Conservation (phyloP, 1,140 invertebrate genomes). For the Ceratosolen solmsi region DNA sequence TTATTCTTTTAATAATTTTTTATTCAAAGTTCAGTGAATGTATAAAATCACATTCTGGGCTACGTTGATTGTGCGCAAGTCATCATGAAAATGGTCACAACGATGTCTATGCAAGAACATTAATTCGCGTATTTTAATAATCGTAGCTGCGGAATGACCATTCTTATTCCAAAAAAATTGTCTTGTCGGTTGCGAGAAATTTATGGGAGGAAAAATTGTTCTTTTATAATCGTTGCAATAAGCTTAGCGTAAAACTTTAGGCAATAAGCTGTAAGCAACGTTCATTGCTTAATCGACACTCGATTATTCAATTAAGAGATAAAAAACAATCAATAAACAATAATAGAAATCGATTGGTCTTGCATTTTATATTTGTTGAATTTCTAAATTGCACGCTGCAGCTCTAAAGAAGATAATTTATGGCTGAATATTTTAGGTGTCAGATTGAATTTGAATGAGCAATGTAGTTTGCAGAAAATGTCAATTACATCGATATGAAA, state of each 20-base stretch:
- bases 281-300: too few species aligned
- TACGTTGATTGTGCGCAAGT: background rate
- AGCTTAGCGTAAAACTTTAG: too few species aligned
- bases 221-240: too few species aligned
- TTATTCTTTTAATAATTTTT: conserved; percentile 9
- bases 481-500: conserved; percentile 5
- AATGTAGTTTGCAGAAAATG: conserved; percentile 15
- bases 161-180: too few species aligned
- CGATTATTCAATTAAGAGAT: too few species aligned
- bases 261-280: too few species aligned
- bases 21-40: background rate
- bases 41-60: background rate
- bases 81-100: background rate
- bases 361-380: background rate
- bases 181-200: too few species aligned
- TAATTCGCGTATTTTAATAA: background rate
- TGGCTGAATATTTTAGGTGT: background rate
- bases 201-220: too few species aligned
- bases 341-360: too few species aligned
- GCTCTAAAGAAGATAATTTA: conserved; percentile 1
- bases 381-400: background rate
- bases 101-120: background rate
- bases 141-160: too few species aligned
- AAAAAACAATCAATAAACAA: too few species aligned
- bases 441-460: background rate